These are phyloP conservation scores for Peromyscus melanophrys DNA, from an alignment of 2,797 vertebrate species.

Conservation along the genomic window DNA sequence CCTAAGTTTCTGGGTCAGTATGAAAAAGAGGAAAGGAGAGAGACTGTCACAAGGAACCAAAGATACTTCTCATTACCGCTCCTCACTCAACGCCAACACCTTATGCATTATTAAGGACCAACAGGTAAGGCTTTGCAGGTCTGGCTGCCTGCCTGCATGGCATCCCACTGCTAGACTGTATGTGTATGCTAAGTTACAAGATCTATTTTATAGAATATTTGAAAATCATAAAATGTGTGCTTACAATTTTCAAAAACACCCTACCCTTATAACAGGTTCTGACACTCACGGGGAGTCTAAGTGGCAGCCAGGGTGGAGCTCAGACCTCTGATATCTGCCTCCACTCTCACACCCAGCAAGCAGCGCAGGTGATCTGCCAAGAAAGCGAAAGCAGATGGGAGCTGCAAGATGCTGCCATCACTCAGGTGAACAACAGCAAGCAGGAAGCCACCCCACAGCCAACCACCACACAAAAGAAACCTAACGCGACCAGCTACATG, in stretches of 20 bases:
- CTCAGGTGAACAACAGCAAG: constrained; percentile 15
- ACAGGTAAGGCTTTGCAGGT: constrained; percentile 67
- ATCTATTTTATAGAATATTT: constrained; percentile 53
- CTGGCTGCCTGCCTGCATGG: constrained; percentile 74
- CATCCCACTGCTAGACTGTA: constrained; percentile 68
- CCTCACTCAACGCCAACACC: background rate
- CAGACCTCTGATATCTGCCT: constrained; percentile 63
- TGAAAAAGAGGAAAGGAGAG: constrained; percentile 47
- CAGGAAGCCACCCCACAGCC: background rate
- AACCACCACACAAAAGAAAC: background rate
- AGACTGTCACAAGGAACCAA: background rate
- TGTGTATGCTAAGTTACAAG: constrained; percentile 41
- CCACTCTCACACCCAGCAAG: background rate
- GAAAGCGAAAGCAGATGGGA: background rate
- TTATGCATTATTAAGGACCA: constrained; percentile 59
- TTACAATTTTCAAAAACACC: background rate
- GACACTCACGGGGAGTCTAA: background rate
- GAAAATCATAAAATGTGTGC: constrained; percentile 58
- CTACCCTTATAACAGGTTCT: constrained; percentile 5
- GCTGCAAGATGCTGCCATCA: background rate
- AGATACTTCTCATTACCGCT: background rate
- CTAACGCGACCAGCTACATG: background rate
- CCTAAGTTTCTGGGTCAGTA: background rate
- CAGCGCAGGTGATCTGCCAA: background rate
- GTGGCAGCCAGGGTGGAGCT: background rate